These are phyloP conservation scores for Acrocyrtus sp. DNA, from an alignment of 2,888 invertebrate species.

Conservation along the genomic window DNA sequence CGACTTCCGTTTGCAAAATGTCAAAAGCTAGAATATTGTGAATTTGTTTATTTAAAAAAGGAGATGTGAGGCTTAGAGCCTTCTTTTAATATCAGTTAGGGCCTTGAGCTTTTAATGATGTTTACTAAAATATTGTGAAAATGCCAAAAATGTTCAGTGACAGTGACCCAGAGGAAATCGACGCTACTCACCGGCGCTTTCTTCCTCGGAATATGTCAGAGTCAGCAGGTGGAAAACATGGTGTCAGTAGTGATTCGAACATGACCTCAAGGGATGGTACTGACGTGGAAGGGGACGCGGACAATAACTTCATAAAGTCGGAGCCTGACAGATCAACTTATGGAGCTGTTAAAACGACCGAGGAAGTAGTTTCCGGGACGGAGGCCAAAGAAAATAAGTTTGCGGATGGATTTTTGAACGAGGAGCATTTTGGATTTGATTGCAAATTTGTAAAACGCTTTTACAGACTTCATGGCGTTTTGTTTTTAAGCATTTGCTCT, in stretches of 20 bases:
- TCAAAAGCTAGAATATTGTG: background rate
- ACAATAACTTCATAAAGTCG: background rate
- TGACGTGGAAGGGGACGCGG: background rate
- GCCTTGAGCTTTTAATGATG: too few species aligned
- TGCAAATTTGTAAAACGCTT: constrained; percentile 56
- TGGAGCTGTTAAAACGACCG: background rate
- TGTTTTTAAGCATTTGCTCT: constrained; percentile 57
- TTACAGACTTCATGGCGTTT: constrained; percentile 55
- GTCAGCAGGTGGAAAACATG: background rate
- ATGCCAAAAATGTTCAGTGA: background rate
- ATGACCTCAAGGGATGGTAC: background rate
- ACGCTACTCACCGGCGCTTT: constrained; percentile 42
- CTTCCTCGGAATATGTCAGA: background rate
- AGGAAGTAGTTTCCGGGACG: background rate
- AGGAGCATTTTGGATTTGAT: constrained; percentile 44
- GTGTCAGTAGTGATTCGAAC: background rate
- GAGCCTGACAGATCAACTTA: background rate
- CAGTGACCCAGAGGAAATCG: constrained; percentile 37
- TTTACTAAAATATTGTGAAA: background rate
- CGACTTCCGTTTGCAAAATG: background rate
- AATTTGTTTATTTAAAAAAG: background rate
- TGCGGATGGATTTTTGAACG: background rate
- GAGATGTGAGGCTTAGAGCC: background rate
- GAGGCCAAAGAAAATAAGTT: background rate
- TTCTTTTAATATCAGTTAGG: too few species aligned